Evolutionary conservation across 2,888 invertebrate species (phyloP), one percentile per base, ranked within the genome.

Genomic region (Deroplatys truncata): DNA sequence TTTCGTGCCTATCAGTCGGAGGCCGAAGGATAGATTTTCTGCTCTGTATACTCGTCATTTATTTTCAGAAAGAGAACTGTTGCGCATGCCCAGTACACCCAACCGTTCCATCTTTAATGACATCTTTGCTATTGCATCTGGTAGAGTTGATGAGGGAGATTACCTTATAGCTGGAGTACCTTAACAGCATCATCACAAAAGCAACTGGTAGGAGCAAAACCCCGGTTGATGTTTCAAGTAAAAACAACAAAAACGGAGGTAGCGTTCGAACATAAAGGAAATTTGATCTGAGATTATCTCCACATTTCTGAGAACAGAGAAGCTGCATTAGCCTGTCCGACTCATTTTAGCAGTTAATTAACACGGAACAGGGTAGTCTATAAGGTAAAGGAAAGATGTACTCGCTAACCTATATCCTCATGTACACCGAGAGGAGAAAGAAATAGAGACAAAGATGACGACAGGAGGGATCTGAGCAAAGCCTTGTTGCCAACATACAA

Each of bases 311-410:
- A 43, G 35, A 87, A 35, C 43, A 28, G 87, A 87, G 31, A 83
- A 87, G 87, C 87, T 28, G 87, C 87, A 87, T 87, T 87, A 87
- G 35, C 87, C 87, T 87, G 87, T 87, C 87, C 83, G 83, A 87
- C 28, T 83, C 83, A 43, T 87, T 87, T 87, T 87, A 87, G 56
- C 43, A 82, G 82, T 83, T 87, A 87, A 87, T 87, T 87, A 87
- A 87, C 87, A 25, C 87, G 82, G 82, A 82, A 28, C 83, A 83
- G 56, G 35, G 83, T 31, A 87, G 83, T 87, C 86, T 72, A 82
- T 86, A 86, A 82, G 82, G 87, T 43, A 83, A 8, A 28, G 16
- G 87, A 87, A 87, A 87, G 87, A 87, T 87, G 87, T 83, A 87
- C 56, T 72, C 56, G 56, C 88, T 88, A 88, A 88, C 88, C 88